These are phyloP conservation scores for Mycogona germanica DNA, from an alignment of 2,888 invertebrate species.

Conservation along the genomic window DNA sequence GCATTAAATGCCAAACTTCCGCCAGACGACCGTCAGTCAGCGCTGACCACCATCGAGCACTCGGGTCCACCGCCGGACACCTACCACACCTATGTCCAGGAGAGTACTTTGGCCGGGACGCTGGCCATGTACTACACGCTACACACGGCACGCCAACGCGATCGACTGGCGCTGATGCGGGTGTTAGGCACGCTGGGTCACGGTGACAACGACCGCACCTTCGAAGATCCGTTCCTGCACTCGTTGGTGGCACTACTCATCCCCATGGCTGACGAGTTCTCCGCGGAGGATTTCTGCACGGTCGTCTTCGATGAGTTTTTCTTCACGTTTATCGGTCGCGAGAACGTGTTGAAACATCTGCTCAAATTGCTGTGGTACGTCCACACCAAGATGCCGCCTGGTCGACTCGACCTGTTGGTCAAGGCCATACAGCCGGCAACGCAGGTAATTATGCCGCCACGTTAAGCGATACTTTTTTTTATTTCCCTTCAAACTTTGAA, in stretches of 20 bases:
- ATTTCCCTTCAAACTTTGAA: background rate
- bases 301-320: slow-evolving; percentile 93
- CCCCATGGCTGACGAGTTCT: slow-evolving; percentile 82
- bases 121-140: slow-evolving; percentile 90
- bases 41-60: slow-evolving; percentile 85
- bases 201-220: slow-evolving; percentile 82
- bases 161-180: slow-evolving; percentile 65
- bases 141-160: slow-evolving; percentile 69
- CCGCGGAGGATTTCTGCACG: slow-evolving; percentile 87
- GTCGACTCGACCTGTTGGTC: slow-evolving; percentile 64
- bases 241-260: slow-evolving; percentile 72
- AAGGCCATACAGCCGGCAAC: slow-evolving; percentile 52
- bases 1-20: slow-evolving; percentile 68
- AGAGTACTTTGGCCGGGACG: slow-evolving; percentile 82
- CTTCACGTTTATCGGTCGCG: slow-evolving; percentile 72
- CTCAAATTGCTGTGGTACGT: slow-evolving; percentile 83
- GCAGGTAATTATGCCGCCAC: slow-evolving; percentile 17
- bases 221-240: slow-evolving; percentile 91
- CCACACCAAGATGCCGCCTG: slow-evolving; percentile 67
- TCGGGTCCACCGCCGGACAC: slow-evolving; percentile 87
- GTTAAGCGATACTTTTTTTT: too few relatives aligned
- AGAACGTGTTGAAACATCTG: slow-evolving; percentile 77
- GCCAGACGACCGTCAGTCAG: slow-evolving; percentile 85
- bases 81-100: slow-evolving; percentile 81
- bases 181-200: slow-evolving; percentile 81